Conservation (phyloP, 2,113 vertebrate species). For the Phasianus colchicus region DNA sequence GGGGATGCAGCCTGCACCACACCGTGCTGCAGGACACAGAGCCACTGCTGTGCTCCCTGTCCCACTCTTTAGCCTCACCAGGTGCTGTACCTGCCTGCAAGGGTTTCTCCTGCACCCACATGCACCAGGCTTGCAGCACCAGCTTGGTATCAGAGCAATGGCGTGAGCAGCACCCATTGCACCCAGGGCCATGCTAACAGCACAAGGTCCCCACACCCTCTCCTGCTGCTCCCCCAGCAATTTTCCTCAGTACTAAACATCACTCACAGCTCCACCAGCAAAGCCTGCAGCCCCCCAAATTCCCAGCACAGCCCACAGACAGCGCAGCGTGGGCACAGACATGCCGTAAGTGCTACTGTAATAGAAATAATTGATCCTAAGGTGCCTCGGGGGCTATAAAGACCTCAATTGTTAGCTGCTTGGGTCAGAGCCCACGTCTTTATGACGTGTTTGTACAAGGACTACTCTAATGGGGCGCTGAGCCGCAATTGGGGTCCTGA, state of each 20-base stretch:
- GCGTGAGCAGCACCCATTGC: fast-evolving
- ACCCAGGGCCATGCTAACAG: fast-evolving
- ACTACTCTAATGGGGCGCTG: slow-evolving; percentile 21
- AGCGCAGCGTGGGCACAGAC: neutral
- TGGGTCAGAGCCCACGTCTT: slow-evolving; percentile 23
- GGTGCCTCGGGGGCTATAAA: neutral
- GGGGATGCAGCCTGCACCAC: fast-evolving
- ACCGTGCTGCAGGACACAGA: neutral
- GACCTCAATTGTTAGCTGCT: neutral
- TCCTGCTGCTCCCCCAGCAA: neutral
- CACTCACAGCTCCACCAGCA: fast-evolving
- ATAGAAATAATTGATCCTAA: neutral
- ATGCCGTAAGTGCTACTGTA: slow-evolving; percentile 20
- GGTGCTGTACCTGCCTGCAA: neutral
- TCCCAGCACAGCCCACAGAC: neutral
- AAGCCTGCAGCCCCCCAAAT: neutral
- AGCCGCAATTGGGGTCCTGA: neutral
- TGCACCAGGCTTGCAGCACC: neutral
- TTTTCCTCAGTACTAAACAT: fast-evolving
- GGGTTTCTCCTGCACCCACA: neutral
- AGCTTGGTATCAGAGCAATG: neutral
- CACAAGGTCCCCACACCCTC: fast-evolving
- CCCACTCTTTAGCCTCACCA: neutral
- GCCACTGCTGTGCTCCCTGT: neutral
- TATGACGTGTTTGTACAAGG: slow-evolving; percentile 10